Evolutionary conservation across 2,797 vertebrate species (phyloP).

Genomic region (Spinibarbus caldwelli): DNA sequence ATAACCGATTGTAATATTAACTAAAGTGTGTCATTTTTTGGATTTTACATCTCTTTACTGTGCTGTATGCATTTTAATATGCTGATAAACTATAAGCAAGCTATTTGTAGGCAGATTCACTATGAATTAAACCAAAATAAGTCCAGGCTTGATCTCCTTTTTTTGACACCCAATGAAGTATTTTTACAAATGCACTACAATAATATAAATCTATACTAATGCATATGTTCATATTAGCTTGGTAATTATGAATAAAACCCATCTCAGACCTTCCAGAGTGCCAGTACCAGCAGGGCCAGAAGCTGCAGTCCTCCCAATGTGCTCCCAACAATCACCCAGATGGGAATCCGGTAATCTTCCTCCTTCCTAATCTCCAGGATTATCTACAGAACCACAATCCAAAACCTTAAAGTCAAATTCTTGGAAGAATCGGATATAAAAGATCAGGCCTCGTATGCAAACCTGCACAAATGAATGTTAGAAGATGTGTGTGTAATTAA

Average conservation of each 20-base stretch:
- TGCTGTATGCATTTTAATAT: background rate
- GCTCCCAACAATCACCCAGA: slow-evolving; percentile 93
- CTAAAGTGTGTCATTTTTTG: background rate
- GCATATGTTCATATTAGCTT: background rate
- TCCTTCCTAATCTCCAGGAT: slow-evolving; percentile 87
- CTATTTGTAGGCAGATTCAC: background rate
- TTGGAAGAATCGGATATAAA: background rate
- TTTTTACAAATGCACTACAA: background rate
- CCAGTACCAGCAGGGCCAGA: slow-evolving; percentile 87
- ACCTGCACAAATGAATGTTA: background rate
- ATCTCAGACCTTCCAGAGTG: slow-evolving; percentile 87
- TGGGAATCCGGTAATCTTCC: slow-evolving; percentile 80
- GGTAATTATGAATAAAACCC: background rate
- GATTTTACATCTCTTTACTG: background rate
- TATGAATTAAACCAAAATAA: background rate
- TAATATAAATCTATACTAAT: background rate
- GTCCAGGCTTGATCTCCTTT: background rate
- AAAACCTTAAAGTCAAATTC: background rate
- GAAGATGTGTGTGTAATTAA: background rate
- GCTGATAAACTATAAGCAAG: background rate
- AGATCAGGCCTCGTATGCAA: background rate
- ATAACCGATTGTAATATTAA: too few species aligned
- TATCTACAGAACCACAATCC: slow-evolving; percentile 74
- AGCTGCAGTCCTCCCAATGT: slow-evolving; percentile 90
- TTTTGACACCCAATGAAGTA: background rate